A percentile compares a stretch with the other conserved stretches of the same genome.
These are phyloP conservation scores for Parotocinclus haroldoi DNA, from an alignment of 2,797 vertebrate species.

Conservation along the genomic window DNA sequence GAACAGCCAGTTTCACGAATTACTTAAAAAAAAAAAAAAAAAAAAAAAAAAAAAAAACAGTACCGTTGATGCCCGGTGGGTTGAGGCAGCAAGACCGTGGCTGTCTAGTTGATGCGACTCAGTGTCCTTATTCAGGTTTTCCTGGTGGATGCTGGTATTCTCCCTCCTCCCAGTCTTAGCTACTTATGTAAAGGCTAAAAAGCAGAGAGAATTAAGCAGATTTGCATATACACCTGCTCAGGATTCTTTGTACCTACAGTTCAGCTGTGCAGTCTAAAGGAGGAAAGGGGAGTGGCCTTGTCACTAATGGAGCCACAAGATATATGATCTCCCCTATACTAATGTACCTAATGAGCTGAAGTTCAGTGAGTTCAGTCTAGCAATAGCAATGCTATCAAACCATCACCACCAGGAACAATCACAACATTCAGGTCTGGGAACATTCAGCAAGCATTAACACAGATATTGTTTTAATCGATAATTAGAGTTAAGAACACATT, in stretches of 20 bases:
- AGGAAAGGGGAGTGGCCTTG: slow-evolving; percentile 16
- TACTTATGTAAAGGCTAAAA: slow-evolving; percentile 46
- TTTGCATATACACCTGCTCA: slow-evolving; percentile 16
- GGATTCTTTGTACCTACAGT: slow-evolving; percentile 42
- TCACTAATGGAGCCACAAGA: slow-evolving; percentile 5
- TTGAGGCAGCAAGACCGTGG: no score
- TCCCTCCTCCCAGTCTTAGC: slow-evolving; percentile 34
- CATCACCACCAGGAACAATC: neutral
- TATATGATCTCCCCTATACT: neutral
- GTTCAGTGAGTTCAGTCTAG: neutral
- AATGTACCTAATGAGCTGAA: slow-evolving; percentile 4
- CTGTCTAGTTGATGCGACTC: no score
- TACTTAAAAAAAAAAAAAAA: no score
- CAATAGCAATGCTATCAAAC: slow-evolving; percentile 1
- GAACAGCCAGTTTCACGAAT: no score
- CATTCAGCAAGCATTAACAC: neutral
- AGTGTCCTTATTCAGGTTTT: slow-evolving; percentile 1
- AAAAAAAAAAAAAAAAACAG: no score
- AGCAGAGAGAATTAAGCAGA: slow-evolving; percentile 19
- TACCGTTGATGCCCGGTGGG: no score
- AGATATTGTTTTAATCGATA: neutral
- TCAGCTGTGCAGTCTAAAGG: slow-evolving; percentile 59
- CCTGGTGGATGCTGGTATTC: slow-evolving; percentile 36
- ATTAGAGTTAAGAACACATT: slow-evolving; percentile 16
- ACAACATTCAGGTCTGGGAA: neutral